Base-by-base conservation (phyloP, 2,797 vertebrate species). In the Microctenopoma stevenorrisi region DNA sequence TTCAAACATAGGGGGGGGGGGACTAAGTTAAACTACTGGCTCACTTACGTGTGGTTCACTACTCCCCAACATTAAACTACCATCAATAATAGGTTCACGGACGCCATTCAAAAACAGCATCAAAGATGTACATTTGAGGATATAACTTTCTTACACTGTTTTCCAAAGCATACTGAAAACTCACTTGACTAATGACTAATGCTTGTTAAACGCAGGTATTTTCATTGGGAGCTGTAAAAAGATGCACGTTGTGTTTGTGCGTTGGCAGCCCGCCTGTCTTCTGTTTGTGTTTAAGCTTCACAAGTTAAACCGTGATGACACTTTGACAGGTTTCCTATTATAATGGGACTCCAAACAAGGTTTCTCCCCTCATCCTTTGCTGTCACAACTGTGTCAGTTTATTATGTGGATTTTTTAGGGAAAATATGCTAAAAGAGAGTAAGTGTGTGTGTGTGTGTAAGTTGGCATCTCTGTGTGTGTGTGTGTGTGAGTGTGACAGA, bases 261-360 rank as follows among this genome's bases (percentile, higher is more conserved):
- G 78, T 22, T 83, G 88, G 83, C 84, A 83, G 77, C 63, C 47
- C 22, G 75, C 61, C 68, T 68, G 80, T 82, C 75, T 63, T 50
- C 79, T 81, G 79, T 81, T 76, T 74, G 79, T 74, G 60, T 89
- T 81, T 85, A 78, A 87, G 74, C 83, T 79, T 85, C 81, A 73
- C 58, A 30, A 79, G 81, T 76, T 88, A 88, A 89, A 89, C 82
- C 79, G 80, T 79, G 66, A 51, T 71, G 88, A 90, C 89, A 90
- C 83, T 84, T 85, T 89, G 90, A 90, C 90, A 91, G 86, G 67
- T 79, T 87, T 85, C 78, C 82, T 56, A 69, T 86, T 86, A 79
- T 86, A 90, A 89, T 86, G 83, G 86, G 83, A 89, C 80, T 84
- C 76, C 52, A 64, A 88, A 87, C 75, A 77, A 83, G 79, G 76